Evolutionary conservation across 2,113 vertebrate genomes (phyloP), one percentile per base, ranked within the genome.

Genomic region (Geococcyx californianus): DNA sequence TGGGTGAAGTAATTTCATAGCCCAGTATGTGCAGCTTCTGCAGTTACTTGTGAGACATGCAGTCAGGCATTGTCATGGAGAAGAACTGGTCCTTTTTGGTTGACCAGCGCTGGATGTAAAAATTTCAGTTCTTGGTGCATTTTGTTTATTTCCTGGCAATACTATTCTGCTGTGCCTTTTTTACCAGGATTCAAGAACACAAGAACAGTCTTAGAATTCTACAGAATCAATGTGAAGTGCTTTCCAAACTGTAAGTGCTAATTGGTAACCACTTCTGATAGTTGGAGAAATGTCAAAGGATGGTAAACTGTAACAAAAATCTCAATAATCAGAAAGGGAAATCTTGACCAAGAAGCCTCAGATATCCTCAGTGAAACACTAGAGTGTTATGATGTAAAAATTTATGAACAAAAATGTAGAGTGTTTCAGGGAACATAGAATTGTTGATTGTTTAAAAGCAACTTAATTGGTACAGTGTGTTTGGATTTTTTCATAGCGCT

Each of bases 301-400:
- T 44, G 15, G 24, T 80, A 16, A 87, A 77, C 31, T 38, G 18
- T 17, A 73, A 81, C 8, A 58, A 36, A 74, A 87, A 49, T 62
- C 14, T 36, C 51, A 66, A 45, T 56, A 79, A 54, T 7, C 24
- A 78, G 16, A 75, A 49, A 59, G 18, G 8, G 20, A 63, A 44
- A 26, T 79, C 47, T 49, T 70, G 25, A 72, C 19, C 44, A 59
- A 47, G 25, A 81, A 62, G n/a, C 29, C 36, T 58, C 45, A 84
- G 45, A 62, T 11, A 45, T 47, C 18, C 18, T 77, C 0, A 0
- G 4, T 2, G 1, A 63, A 93, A 74, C 77, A 66, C 7, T n/a
- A 33, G 33, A 82, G 67, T 7, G 40, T 13, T 42, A 6, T 18
- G 21, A 75, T 16, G 7, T 28, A 77, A 81, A 68, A 36, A 60